Evolutionary conservation across 2,113 vertebrate genomes (phyloP).

Genomic region (Colaptes auratus): DNA sequence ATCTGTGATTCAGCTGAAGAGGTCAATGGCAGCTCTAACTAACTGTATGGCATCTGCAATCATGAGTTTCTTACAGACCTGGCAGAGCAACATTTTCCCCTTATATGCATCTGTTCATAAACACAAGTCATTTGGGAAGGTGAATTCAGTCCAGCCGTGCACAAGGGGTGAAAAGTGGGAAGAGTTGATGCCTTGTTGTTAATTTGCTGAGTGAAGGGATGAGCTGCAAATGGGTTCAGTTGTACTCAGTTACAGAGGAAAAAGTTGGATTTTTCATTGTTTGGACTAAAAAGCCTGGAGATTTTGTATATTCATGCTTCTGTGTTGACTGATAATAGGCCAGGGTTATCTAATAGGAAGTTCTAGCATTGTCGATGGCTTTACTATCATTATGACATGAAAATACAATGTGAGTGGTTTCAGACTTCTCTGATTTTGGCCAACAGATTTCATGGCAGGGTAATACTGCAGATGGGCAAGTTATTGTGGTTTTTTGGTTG

Average conservation of each 20-base stretch:
- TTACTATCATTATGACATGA: background rate
- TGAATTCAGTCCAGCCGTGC: background rate
- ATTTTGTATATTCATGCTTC: constrained; percentile 8
- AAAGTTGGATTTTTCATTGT: background rate
- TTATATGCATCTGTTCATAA: background rate
- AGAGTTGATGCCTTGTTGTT: background rate
- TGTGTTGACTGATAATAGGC: constrained; percentile 18
- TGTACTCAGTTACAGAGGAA: background rate
- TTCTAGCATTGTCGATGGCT: background rate
- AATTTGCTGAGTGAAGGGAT: accelerated
- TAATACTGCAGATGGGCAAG: constrained; percentile 16
- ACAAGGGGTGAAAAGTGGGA: background rate
- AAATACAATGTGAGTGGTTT: background rate
- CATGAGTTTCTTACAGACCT: background rate
- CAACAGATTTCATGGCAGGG: background rate
- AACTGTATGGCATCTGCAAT: background rate
- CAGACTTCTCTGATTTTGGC: background rate
- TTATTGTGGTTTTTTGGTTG: background rate
- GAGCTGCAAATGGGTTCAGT: background rate
- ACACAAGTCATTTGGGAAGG: background rate
- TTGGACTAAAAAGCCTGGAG: background rate
- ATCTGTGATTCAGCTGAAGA: background rate
- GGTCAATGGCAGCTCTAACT: background rate
- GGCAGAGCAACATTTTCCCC: background rate
- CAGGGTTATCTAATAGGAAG: background rate